Evolutionary conservation across 2,797 vertebrate species (phyloP).

Genomic region (Chrysolophus pictus): DNA sequence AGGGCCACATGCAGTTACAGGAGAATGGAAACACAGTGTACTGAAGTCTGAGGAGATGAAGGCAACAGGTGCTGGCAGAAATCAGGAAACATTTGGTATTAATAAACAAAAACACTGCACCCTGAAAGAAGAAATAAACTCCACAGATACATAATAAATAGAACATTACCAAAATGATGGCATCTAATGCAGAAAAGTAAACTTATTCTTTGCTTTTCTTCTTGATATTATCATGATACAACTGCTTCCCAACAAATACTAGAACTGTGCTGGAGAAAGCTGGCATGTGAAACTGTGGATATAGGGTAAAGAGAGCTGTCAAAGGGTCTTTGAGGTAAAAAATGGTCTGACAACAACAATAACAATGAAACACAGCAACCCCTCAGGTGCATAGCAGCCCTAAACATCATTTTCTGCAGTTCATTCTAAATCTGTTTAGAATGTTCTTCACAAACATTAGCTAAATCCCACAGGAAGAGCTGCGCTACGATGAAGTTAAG

Average conservation of each 20-base stretch:
- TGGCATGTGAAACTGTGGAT: background rate
- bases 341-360: background rate
- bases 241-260: background rate
- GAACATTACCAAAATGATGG: background rate
- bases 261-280: background rate
- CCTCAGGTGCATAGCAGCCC: slow-evolving; percentile 3
- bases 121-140: slow-evolving; percentile 25
- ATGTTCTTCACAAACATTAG: slow-evolving; percentile 35
- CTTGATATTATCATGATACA: background rate
- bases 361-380: background rate
- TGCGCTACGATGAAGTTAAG: slow-evolving; percentile 15
- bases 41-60: background rate
- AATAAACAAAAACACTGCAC: slow-evolving; percentile 7
- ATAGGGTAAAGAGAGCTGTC: background rate
- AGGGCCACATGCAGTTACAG: background rate
- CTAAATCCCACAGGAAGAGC: slow-evolving; percentile 59
- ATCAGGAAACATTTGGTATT: slow-evolving; percentile 23
- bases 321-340: slow-evolving; percentile 38
- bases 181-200: background rate
- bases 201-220: background rate
- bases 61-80: background rate
- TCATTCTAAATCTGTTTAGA: slow-evolving; percentile 36
- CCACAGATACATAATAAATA: background rate
- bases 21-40: background rate
- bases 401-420: background rate